A percentile compares a stretch with the other conserved stretches of the same genome.
Evolutionary conservation across 2,797 vertebrate species (phyloP).

Genomic region (Phataginus tricuspis): DNA sequence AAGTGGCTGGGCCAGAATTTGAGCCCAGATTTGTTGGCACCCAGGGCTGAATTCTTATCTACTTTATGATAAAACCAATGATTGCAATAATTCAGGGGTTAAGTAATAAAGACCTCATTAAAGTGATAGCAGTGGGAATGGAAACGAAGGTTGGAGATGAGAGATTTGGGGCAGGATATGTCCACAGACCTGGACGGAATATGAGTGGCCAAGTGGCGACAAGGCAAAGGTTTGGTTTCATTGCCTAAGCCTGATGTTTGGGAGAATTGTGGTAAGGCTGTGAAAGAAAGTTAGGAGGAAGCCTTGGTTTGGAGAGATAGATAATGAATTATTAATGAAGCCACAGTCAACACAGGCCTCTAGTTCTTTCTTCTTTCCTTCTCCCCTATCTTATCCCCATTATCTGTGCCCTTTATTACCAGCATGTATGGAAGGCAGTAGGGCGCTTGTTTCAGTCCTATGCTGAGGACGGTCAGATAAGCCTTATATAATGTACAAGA

Average conservation of each 20-base stretch:
- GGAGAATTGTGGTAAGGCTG: not conserved
- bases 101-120: not conserved
- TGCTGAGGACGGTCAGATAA: conserved; percentile 33
- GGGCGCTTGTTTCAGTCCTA: not conserved
- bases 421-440: not conserved
- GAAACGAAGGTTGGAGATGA: not conserved
- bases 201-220: not conserved
- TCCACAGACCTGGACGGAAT: not conserved
- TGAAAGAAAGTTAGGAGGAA: conserved; percentile 9
- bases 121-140: not conserved
- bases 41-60: not conserved
- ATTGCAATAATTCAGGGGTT: not conserved
- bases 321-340: conserved; percentile 51
- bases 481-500: conserved; percentile 17
- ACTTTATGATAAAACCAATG: not conserved
- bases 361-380: not conserved
- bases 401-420: conserved; percentile 15
- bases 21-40: conserved; percentile 8
- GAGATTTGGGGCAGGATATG: not conserved
- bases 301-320: conserved; percentile 1
- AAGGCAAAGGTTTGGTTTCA: not conserved
- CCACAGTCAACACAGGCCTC: not conserved
- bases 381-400: not conserved
- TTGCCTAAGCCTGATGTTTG: not conserved
- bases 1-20: not conserved